Evolutionary conservation across 2,888 invertebrate species (phyloP).

Genomic region (Drosophila mimica): DNA sequence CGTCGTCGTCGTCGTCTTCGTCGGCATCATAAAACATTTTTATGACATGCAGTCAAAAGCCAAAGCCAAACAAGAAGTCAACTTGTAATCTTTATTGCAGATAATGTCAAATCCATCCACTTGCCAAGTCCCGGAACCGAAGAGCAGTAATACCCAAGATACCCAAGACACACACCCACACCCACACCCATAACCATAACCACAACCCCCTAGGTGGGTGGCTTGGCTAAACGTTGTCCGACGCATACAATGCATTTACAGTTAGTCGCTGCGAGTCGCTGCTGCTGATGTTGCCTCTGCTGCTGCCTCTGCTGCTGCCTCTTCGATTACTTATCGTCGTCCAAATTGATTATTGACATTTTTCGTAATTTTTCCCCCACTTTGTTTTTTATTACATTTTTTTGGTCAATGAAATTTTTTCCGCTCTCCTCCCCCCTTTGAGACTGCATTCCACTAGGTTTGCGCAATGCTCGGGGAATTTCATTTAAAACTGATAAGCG

Average conservation of each 20-base stretch:
- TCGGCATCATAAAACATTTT: conserved; percentile 70
- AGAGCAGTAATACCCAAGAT: background rate
- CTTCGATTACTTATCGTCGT: conserved; percentile 63
- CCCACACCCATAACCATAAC: background rate
- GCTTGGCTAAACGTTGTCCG: conserved; percentile 19
- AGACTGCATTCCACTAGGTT: conserved; percentile 12
- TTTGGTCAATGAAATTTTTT: conserved; percentile 40
- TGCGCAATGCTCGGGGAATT: conserved; percentile 41
- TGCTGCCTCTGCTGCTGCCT: background rate
- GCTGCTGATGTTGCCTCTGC: background rate
- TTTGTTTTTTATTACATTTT: conserved; percentile 2
- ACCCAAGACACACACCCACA: background rate
- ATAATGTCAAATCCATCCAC: conserved; percentile 78
- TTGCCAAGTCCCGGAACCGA: conserved; percentile 42
- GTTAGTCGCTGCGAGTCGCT: conserved; percentile 21
- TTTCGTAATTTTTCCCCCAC: conserved; percentile 31
- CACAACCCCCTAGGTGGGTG: conserved; percentile 4
- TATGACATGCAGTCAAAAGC: conserved; percentile 74
- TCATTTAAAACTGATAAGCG: conserved; percentile 36
- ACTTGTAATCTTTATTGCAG: conserved; percentile 77
- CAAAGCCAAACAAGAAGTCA: conserved; percentile 71
- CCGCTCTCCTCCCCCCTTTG: background rate
- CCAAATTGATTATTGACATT: conserved; percentile 67
- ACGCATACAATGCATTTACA: conserved; percentile 35
- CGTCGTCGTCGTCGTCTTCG: conserved; percentile 10